These are phyloP conservation scores for Apodemia hepburni DNA, from an alignment of 2,888 invertebrate genomes.

Conservation along the genomic window DNA sequence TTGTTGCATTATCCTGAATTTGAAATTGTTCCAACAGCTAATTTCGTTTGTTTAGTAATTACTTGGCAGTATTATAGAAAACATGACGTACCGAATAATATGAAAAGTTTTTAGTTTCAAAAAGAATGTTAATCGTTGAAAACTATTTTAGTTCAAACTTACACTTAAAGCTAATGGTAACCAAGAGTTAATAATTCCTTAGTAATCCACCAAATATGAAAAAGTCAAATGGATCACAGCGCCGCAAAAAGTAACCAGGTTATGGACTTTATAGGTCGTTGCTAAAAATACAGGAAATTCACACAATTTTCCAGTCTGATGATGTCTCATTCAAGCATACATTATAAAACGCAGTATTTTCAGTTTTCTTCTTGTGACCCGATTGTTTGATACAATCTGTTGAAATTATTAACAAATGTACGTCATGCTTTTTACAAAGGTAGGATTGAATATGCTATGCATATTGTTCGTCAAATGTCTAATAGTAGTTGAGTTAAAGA, in stretches of 20 bases:
- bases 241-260: conserved; percentile 4
- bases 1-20: conserved; percentile 24
- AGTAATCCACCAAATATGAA: not conserved
- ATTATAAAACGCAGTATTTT: no score
- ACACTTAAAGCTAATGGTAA: not conserved
- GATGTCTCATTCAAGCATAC: no score
- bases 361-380: no score
- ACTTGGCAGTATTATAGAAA: conserved; percentile 33
- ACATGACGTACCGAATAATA: conserved; percentile 17
- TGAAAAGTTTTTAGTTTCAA: conserved; percentile 2
- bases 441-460: no score
- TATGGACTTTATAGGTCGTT: conserved; percentile 7
- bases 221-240: not conserved
- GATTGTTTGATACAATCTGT: no score
- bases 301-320: not conserved
- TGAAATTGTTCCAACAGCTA: conserved; percentile 31
- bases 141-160: conserved; percentile 1
- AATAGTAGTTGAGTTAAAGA: no score
- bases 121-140: conserved; percentile 1
- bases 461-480: no score
- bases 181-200: not conserved
- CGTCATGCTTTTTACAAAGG: no score
- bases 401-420: no score
- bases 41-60: conserved; percentile 35
- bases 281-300: conserved; percentile 14